Evolutionary conservation across 2,797 vertebrate genomes (phyloP), one percentile per base, ranked within the genome.

Genomic region (Pagetopsis macropterus): DNA sequence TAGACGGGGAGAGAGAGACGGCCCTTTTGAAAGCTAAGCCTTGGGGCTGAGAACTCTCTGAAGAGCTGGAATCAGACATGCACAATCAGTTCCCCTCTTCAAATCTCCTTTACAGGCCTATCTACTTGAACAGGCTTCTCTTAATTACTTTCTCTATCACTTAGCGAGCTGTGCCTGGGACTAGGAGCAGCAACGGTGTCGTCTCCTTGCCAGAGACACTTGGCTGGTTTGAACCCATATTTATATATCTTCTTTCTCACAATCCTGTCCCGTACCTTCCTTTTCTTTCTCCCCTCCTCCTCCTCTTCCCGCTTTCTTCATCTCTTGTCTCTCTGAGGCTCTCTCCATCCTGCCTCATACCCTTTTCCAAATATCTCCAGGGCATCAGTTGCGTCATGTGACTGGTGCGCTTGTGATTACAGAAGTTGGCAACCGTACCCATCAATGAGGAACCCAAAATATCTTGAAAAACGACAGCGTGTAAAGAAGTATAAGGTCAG

Each of bases 61-160:
- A 93, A 94, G 91, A 93, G 84, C 90, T 91, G 89, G 90, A 94
- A 94, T 94, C 93, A 94, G 91, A 94, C 92, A 93, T 92, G 91
- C 93, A 94, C 92, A 93, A 94, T 94, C 93, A 94, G 92, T 92
- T 92, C 90, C 91, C 90, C 93, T 93, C 89, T 93, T 94, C 92
- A 93, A 93, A 93, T 94, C 93, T 94, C 89, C 88, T 93, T 94
- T 90, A 73, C 90, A 88, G 91, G 92, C 92, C 93, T 94, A 94
- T 94, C 93, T 94, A 89, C 92, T 93, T 91, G 90, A 94, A 90
- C 94, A 94, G 92, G 86, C 91, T 90, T 87, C 90, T 93, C 92
- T 94, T 94, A 94, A 94, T 94, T 94, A 93, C 92, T 93, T 93
- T 94, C 91, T 91, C 90, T 86, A 90, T 92, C 93, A 93, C 92